phyloP scores from a whole-genome alignment of 2,113 vertebrate species.

The Saguinus midas region DNA sequence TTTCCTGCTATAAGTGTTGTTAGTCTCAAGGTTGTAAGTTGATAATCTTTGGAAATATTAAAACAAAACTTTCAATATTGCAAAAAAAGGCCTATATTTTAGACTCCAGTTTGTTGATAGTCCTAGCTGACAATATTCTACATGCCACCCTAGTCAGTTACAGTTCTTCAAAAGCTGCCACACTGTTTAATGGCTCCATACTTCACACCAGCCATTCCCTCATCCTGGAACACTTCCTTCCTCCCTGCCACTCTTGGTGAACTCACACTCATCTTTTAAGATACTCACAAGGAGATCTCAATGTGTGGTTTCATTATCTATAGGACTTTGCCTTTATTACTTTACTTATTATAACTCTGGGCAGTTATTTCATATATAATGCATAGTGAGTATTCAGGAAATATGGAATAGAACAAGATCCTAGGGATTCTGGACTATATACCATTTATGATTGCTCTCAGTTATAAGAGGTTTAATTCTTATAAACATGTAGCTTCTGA shows the following conservation, averaged over 20 bases:
- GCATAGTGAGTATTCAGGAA: not conserved
- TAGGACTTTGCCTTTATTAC: not conserved
- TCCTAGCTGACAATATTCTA: not conserved
- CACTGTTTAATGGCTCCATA: not conserved
- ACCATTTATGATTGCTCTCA: not conserved
- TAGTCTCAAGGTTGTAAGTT: not conserved
- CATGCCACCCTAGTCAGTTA: not conserved
- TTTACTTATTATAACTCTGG: not conserved
- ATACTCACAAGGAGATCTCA: not conserved
- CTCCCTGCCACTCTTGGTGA: not conserved
- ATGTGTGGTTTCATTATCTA: not conserved
- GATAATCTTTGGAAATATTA: slow-evolving; percentile 27
- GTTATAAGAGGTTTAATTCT: slow-evolving; percentile 19
- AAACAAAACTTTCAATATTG: slow-evolving; percentile 14
- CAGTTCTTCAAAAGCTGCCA: not conserved
- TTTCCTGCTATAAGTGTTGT: slow-evolving; percentile 26
- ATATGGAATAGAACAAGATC: not conserved
- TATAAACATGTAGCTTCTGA: not conserved
- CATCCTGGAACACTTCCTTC: not conserved
- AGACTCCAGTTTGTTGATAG: not conserved
- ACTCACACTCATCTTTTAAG: not conserved
- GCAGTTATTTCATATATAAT: not conserved
- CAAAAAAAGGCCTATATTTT: not conserved
- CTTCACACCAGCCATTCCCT: not conserved
- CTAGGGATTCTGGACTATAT: not conserved